These are phyloP conservation scores for Muricea muricata DNA, from an alignment of 92 coral and sea anemone species.

Conservation along the genomic window DNA sequence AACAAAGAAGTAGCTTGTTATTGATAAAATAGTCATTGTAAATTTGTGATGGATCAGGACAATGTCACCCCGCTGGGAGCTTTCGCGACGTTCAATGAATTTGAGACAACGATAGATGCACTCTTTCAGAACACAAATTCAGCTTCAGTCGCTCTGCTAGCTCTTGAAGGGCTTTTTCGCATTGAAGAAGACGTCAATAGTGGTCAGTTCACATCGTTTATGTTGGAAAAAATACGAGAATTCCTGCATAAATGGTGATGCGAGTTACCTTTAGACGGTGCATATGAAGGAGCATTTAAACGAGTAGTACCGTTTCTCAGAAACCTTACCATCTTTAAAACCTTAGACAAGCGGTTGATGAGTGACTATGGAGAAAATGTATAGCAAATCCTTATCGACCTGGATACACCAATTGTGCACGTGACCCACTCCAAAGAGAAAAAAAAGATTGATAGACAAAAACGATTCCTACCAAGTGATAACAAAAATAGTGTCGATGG, in stretches of 20 bases:
- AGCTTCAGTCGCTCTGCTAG: conserved; percentile 51
- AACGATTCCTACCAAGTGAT: conserved; percentile 51
- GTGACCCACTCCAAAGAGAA: conserved; percentile 63
- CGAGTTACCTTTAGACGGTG: conserved; percentile 35
- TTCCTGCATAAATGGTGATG: conserved; percentile 58
- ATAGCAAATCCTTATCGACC: conserved; percentile 22
- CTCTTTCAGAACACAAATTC: neutral
- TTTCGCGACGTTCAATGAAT: neutral
- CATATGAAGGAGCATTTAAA: neutral
- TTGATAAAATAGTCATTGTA: no score
- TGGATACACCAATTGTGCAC: conserved; percentile 56
- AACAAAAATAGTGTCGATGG: conserved; percentile 66
- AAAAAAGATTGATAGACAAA: conserved; percentile 9
- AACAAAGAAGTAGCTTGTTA: no score
- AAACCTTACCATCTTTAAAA: conserved; percentile 61
- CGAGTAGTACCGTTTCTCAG: conserved; percentile 28
- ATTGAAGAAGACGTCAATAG: conserved; percentile 48
- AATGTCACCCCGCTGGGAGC: neutral
- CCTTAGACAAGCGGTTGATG: conserved; percentile 37
- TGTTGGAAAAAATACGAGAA: neutral
- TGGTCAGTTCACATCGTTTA: conserved; percentile 5
- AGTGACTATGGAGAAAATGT: neutral
- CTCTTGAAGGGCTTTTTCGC: conserved; percentile 56
- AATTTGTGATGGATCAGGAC: neutral
- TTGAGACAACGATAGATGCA: neutral